Conservation (phyloP, 2,113 vertebrate genomes). For the Toxostoma redivivum region DNA sequence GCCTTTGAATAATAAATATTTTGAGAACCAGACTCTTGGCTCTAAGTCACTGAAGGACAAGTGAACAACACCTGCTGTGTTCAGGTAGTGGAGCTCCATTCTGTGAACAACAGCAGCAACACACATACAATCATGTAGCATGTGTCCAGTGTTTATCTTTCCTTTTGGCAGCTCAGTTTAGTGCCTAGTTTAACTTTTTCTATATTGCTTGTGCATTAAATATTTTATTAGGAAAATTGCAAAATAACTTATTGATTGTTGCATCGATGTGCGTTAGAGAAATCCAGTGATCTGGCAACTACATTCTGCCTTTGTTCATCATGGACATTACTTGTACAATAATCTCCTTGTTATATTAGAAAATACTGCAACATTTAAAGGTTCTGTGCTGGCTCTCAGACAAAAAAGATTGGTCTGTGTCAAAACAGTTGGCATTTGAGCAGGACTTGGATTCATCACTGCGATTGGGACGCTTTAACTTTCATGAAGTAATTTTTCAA, state of each 20-base stretch:
- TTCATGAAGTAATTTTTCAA: background rate
- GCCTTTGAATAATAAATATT: background rate
- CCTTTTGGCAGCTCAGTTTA: background rate
- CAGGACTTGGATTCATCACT: background rate
- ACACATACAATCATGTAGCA: background rate
- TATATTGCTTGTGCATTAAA: background rate
- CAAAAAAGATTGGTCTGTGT: background rate
- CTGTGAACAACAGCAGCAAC: background rate
- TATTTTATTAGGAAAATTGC: conserved; percentile 1
- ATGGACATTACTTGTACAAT: background rate
- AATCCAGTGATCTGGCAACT: background rate
- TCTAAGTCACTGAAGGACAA: background rate
- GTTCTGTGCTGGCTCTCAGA: background rate
- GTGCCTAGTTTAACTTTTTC: background rate
- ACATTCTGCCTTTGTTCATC: background rate
- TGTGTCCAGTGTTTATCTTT: background rate
- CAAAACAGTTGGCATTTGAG: background rate
- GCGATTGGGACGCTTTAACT: background rate
- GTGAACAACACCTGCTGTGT: background rate
- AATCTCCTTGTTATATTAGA: background rate
- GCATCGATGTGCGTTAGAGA: background rate
- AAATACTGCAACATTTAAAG: background rate
- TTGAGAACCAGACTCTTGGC: background rate
- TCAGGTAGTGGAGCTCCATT: background rate
- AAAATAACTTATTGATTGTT: conserved; percentile 3